A percentile compares a stretch with the other conserved stretches of the same genome.
Evolutionary conservation across 2,113 vertebrate genomes (phyloP).

Genomic region (Gallinago undulata): DNA sequence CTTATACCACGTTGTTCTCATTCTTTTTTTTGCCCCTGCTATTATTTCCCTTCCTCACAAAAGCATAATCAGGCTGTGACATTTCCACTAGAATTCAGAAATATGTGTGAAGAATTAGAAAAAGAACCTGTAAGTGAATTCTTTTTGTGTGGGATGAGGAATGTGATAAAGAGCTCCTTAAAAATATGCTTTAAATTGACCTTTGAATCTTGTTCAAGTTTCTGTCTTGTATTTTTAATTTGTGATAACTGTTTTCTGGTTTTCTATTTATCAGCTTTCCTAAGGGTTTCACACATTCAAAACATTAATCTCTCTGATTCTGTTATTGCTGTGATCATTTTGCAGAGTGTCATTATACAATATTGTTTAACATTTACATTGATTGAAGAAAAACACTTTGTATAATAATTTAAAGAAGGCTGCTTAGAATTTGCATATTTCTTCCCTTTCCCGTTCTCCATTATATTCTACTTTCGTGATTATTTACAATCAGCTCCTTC

Average conservation of each 20-base stretch:
- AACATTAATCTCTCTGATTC: constrained; percentile 1
- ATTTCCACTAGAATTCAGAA: background rate
- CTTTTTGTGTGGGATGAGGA: background rate
- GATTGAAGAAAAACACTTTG: background rate
- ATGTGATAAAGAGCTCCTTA: background rate
- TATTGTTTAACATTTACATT: constrained; percentile 2
- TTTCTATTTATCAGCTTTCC: constrained; percentile 31
- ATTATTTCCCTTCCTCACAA: background rate
- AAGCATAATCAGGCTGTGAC: background rate
- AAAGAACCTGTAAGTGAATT: background rate
- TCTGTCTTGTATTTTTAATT: constrained; percentile 35
- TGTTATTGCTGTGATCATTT: constrained; percentile 25
- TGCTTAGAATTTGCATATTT: background rate
- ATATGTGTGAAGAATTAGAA: background rate
- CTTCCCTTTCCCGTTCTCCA: background rate
- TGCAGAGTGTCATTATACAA: background rate
- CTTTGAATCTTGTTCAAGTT: constrained; percentile 35
- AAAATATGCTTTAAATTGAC: constrained; percentile 45
- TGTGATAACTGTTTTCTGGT: constrained; percentile 13
- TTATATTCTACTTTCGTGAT: background rate
- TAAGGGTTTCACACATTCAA: constrained; percentile 26
- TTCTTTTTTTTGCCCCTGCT: background rate
- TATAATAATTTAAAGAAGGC: background rate
- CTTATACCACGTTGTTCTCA: background rate
- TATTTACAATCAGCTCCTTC: background rate